Conservation (phyloP, 1,140 invertebrate genomes). For the Ostrea edulis region DNA sequence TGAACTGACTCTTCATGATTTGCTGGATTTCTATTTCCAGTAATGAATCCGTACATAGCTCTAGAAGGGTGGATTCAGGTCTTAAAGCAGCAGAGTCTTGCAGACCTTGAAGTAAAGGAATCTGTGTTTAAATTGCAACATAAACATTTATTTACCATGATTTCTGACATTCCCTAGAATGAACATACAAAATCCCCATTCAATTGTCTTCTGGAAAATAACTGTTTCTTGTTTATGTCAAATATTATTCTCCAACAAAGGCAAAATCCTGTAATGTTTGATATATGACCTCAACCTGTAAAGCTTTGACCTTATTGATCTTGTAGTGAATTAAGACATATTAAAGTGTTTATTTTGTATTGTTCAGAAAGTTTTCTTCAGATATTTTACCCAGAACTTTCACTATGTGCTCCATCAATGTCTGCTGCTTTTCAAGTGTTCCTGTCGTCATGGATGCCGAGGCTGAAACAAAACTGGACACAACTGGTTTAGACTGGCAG, state of each 20-base stretch:
- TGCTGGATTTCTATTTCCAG: constrained; percentile 99
- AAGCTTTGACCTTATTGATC: neutral
- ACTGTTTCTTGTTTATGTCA: too few species aligned
- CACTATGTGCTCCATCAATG: constrained; percentile 74
- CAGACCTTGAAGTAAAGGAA: constrained; percentile 80
- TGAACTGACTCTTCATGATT: constrained; percentile 94
- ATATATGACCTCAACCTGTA: neutral
- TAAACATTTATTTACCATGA: too few species aligned
- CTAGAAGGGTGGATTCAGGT: constrained; percentile 87
- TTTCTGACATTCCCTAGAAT: too few species aligned
- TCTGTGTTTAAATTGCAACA: neutral
- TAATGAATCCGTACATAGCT: constrained; percentile 97
- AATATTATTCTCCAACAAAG: too few species aligned
- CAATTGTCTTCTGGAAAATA: neutral
- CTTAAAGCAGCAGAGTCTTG: constrained; percentile 90
- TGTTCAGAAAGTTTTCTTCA: too few species aligned
- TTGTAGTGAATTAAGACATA: too few species aligned
- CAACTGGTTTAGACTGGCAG: constrained; percentile 91
- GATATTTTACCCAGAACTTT: constrained; percentile 77
- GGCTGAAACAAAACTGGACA: constrained; percentile 89
- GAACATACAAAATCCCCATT: too few species aligned
- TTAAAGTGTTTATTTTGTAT: too few species aligned
- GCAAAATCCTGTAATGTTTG: too few species aligned
- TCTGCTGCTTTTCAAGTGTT: constrained; percentile 57
- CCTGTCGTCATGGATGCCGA: constrained; percentile 82